phyloP scores from a whole-genome alignment of 2,113 vertebrate genomes.

The Gymnogyps californianus region DNA sequence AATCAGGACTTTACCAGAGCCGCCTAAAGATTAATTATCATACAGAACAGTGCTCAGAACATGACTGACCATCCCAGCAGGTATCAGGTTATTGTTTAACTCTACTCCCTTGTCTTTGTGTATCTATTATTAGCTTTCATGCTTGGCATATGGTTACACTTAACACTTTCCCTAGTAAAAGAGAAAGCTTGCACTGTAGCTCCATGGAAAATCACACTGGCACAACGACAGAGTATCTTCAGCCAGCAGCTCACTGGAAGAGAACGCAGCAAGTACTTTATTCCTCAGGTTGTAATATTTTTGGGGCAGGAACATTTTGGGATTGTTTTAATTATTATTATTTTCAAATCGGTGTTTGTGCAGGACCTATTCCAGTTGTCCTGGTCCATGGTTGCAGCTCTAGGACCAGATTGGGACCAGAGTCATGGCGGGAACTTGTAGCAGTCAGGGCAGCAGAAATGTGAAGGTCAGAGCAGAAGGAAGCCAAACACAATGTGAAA shows the following conservation, averaged over 20 bases:
- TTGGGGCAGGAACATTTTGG: background rate
- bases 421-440: background rate
- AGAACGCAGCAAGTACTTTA: background rate
- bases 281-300: background rate
- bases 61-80: constrained; percentile 6
- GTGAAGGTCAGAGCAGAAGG: background rate
- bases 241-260: background rate
- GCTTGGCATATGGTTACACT: background rate
- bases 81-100: constrained; percentile 24
- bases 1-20: background rate
- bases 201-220: background rate
- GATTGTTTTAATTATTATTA: background rate
- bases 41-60: background rate
- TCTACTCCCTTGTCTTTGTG: background rate
- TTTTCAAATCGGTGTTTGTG: background rate
- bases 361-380: background rate
- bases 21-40: background rate
- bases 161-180: background rate
- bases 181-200: background rate
- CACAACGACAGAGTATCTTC: background rate
- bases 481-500: background rate
- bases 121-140: background rate
- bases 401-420: background rate
- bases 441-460: background rate
- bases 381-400: background rate